phyloP scores from a whole-genome alignment of 2,113 vertebrate species.

The Planiliza haematocheilus region DNA sequence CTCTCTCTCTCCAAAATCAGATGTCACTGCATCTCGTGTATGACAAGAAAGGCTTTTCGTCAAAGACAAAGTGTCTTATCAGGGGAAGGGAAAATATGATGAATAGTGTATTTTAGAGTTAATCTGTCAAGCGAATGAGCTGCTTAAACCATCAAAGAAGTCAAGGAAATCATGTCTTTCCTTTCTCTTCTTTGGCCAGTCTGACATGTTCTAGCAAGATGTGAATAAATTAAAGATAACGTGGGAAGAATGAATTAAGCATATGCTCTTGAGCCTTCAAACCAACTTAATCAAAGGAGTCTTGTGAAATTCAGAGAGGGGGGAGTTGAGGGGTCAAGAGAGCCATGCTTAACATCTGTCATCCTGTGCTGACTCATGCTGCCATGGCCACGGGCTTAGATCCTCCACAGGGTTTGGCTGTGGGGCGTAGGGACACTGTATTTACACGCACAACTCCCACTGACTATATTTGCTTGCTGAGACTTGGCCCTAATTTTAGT shows the following conservation, averaged over 20 bases:
- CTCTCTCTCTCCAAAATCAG: too few species aligned
- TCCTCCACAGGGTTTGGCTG: slow-evolving; percentile 21
- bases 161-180: slow-evolving; percentile 8
- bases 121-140: slow-evolving; percentile 1
- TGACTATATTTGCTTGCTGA: slow-evolving; percentile 12
- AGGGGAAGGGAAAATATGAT: slow-evolving; percentile 1
- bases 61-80: slow-evolving; percentile 12
- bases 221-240: slow-evolving; percentile 71
- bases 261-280: slow-evolving; percentile 65
- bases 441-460: background rate
- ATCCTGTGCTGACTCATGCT: slow-evolving; percentile 54
- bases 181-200: slow-evolving; percentile 25
- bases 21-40: slow-evolving; percentile 2
- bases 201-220: slow-evolving; percentile 47
- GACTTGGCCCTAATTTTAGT: background rate
- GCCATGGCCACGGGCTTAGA: slow-evolving; percentile 50
- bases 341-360: slow-evolving; percentile 49
- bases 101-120: slow-evolving; percentile 4
- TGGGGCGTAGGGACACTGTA: background rate
- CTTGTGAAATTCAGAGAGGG: slow-evolving; percentile 38
- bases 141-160: slow-evolving; percentile 34
- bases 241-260: slow-evolving; percentile 73
- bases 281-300: slow-evolving; percentile 64
- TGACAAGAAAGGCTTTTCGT: background rate
- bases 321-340: slow-evolving; percentile 20